Evolutionary conservation across 2,888 invertebrate genomes (phyloP).

Genomic region (Pseudococcus jackbeardsleyi): DNA sequence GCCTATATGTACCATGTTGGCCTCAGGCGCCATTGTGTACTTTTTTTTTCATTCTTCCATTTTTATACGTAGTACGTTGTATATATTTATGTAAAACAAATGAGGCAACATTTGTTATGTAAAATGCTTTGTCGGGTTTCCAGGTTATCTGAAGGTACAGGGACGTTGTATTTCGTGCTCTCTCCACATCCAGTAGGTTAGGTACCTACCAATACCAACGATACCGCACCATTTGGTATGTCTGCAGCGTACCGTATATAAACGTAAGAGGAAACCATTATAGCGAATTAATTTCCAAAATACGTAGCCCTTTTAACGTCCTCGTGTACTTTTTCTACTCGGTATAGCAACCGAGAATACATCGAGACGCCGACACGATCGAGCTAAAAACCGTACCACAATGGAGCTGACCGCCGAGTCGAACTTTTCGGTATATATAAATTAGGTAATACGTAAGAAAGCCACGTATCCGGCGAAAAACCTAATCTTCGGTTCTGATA

Average conservation of each 20-base stretch:
- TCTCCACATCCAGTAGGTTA: too few species aligned
- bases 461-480: slow-evolving; percentile 62
- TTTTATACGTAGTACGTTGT: background rate
- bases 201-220: background rate
- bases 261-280: background rate
- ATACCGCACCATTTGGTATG: slow-evolving; percentile 14
- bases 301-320: background rate
- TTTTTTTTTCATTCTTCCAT: background rate
- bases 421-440: slow-evolving; percentile 3
- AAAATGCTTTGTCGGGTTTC: slow-evolving; percentile 36
- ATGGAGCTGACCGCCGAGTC: background rate
- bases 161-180: background rate
- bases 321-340: background rate
- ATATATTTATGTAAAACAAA: slow-evolving; percentile 48
- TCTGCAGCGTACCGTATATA: background rate
- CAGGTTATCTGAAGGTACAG: slow-evolving; percentile 13
- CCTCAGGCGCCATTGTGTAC: background rate
- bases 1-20: background rate
- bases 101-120: slow-evolving; percentile 55
- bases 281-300: slow-evolving; percentile 46
- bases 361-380: background rate
- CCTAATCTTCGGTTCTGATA: slow-evolving; percentile 64
- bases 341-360: background rate
- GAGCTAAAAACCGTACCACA: background rate
- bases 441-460: slow-evolving; percentile 64